phyloP scores from a whole-genome alignment of 2,797 vertebrate species.

The Pseudomugil tenellus region DNA sequence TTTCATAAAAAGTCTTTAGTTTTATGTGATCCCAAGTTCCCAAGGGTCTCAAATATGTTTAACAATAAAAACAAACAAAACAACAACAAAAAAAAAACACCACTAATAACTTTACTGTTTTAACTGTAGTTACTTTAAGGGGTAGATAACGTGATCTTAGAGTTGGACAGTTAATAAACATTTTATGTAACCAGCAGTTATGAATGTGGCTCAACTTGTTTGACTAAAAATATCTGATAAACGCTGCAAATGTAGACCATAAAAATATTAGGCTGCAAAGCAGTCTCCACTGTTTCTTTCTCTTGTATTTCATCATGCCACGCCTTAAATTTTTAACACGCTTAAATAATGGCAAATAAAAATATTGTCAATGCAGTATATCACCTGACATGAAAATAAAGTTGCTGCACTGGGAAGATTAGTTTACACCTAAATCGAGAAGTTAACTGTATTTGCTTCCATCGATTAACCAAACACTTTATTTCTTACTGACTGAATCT shows the following conservation, averaged over 20 bases:
- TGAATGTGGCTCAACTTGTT: slow-evolving; percentile 56
- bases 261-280: neutral
- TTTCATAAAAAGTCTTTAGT: slow-evolving; percentile 21
- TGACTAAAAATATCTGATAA: slow-evolving; percentile 62
- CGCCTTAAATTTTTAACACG: neutral
- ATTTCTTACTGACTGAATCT: neutral
- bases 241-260: slow-evolving; percentile 18
- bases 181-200: slow-evolving; percentile 33
- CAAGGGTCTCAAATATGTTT: neutral
- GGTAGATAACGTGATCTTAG: slow-evolving; percentile 1
- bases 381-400: neutral
- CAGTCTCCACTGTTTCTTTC: neutral
- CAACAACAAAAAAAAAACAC: neutral
- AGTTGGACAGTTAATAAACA: neutral
- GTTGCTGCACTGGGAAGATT: neutral
- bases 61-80: neutral
- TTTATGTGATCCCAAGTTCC: slow-evolving; percentile 34
- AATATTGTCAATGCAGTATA: neutral
- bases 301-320: neutral
- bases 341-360: neutral
- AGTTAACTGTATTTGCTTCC: neutral
- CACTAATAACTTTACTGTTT: accelerated
- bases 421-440: neutral
- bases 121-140: neutral
- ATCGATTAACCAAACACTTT: neutral